Base-by-base conservation (phyloP, 64 coral and sea anemone genomes). In the Stichodactyla helianthus region DNA sequence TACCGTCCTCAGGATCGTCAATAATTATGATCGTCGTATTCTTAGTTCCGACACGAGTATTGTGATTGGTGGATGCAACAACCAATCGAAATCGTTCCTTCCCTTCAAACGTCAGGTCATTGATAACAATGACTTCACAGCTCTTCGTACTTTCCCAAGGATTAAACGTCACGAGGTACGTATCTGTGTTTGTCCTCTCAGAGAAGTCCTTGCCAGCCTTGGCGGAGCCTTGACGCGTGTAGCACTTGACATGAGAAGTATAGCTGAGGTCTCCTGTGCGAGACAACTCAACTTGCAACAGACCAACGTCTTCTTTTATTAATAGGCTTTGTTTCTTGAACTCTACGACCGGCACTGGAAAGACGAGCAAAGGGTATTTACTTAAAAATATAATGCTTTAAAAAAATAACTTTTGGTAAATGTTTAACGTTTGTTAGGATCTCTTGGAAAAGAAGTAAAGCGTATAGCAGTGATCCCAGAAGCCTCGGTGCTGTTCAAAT, bases 281-380 rank as follows among this genome's bases (percentile, higher is more conserved):
- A 71, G 90, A 79, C 16, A 98, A 71, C 28, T 67, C 11, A 14
- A 89, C 90, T 71, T 71, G 53, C 23, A 92, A 35, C 9, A 89
- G 71, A 3, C 79, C 80, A 54, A 83, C 70, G 27, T 87, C 78
- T 92, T 98, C 96, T 81, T 85, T 82, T 23, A 87, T 62, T 12
- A 56, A 86, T 54, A 89, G 67, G 51, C 59, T 68, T 61, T 77
- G 52, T 18, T 94, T 31, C 28, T 86, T 89, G 60, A 98, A 98
- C 88, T 98, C 89, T 19, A 98, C 85, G 26, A 50, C 92, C 65
- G 96, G 96, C 35, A 92, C 96, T 98, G 58, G 15, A 83, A 67
- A 64, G 23, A 87, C 19, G 18, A 90, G 25, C 56, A 59, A 74
- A 11, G 12, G 26, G 25, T 0, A 74, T 35, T 11, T 15, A n/a